Conservation (phyloP, 2,888 invertebrate species). For the Acronicta alni region DNA sequence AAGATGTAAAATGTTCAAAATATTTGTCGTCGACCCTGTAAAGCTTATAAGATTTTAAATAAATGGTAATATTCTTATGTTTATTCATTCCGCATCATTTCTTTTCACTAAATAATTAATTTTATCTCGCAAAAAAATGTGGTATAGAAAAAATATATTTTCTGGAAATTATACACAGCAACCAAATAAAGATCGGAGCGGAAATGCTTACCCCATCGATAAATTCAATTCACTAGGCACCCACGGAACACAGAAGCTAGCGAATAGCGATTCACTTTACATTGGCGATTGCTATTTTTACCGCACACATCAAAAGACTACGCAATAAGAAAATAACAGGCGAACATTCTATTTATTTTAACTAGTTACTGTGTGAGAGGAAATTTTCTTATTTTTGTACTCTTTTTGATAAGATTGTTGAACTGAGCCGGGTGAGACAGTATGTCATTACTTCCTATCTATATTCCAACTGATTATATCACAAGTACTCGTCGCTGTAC, state of each 20-base stretch:
- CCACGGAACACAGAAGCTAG: slow-evolving; percentile 22
- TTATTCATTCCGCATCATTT: no score
- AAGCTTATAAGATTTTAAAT: no score
- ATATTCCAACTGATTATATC: slow-evolving; percentile 33
- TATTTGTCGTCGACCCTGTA: no score
- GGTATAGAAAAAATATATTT: no score
- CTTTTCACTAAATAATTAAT: no score
- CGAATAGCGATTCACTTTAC: background rate
- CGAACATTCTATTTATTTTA: slow-evolving; percentile 11
- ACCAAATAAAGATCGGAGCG: background rate
- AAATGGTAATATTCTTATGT: no score
- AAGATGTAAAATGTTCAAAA: no score
- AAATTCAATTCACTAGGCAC: slow-evolving; percentile 7
- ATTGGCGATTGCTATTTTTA: background rate
- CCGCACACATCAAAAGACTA: slow-evolving; percentile 3
- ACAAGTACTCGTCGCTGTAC: slow-evolving; percentile 25
- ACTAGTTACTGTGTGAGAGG: slow-evolving; percentile 20
- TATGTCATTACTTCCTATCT: slow-evolving; percentile 44
- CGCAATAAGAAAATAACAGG: slow-evolving; percentile 1
- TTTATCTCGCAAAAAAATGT: no score
- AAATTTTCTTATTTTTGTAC: slow-evolving; percentile 38
- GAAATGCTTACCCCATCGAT: slow-evolving; percentile 42
- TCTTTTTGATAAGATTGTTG: slow-evolving; percentile 53
- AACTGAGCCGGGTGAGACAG: slow-evolving; percentile 21
- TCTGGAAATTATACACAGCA: no score